Evolutionary conservation across 2,888 invertebrate genomes (phyloP).

Genomic region (Ethmia dodecea): DNA sequence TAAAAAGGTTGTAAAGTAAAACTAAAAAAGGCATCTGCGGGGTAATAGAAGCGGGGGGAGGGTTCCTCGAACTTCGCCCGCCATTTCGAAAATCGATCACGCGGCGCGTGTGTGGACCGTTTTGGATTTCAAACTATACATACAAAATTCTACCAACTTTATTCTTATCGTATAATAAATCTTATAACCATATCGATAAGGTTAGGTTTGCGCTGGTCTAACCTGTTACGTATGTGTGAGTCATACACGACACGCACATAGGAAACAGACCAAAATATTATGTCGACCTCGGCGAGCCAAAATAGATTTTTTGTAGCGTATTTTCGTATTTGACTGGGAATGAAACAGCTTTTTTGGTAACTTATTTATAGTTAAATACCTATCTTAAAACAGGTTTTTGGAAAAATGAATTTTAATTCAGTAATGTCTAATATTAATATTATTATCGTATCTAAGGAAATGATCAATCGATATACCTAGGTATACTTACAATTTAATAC

Average conservation of each 20-base stretch:
- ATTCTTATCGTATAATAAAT: conserved; percentile 16
- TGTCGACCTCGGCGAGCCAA: conserved; percentile 40
- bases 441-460: no score
- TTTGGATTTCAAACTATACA: conserved; percentile 52
- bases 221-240: background rate
- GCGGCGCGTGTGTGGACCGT: conserved; percentile 62
- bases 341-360: background rate
- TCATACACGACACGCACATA: conserved; percentile 24
- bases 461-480: no score
- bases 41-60: conserved; percentile 35
- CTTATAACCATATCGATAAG: background rate
- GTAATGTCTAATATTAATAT: no score
- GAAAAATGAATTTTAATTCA: no score
- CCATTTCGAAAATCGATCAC: conserved; percentile 70
- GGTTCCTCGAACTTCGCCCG: conserved; percentile 36
- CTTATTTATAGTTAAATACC: no score
- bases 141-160: conserved; percentile 34
- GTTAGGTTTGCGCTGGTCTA: conserved; percentile 19
- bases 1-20: conserved; percentile 52
- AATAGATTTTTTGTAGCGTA: conserved; percentile 41
- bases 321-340: conserved; percentile 9
- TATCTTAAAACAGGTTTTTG: no score
- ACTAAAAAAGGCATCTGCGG: conserved; percentile 33
- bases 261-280: conserved; percentile 49
- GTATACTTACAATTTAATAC: no score